Base-by-base conservation (phyloP, 1,140 invertebrate genomes). In the Drosophila orosa region DNA sequence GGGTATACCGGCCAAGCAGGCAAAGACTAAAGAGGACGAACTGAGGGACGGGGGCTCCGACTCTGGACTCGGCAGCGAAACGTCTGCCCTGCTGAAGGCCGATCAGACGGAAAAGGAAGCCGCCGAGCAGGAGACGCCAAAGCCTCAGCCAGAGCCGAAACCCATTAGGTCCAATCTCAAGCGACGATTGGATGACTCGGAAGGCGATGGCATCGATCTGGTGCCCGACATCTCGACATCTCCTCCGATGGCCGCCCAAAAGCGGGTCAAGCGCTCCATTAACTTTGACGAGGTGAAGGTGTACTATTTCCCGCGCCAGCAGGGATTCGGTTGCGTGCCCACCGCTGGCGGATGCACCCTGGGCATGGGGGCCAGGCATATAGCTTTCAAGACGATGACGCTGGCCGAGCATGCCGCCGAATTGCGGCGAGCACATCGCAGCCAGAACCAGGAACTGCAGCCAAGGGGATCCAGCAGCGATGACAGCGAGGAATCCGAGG, bases 321-420 rank as follows among this genome's bases (percentile, higher is more conserved):
- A 99, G 94, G 98, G 98, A n/a, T 99, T 99, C 92, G 97, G 97
- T 15, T 99, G 98, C 94, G 97, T 99, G 55, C 98, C 98, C 57
- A 98, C 98, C 54, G 97, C 98, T 93, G 98, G 98, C 37, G 98
- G 98, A 27, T 98, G 97, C 37, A 99, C 98, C 10, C 93, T 99
- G 56, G 98, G 98, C n/a, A 99, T 99, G 98, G 96, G 95, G 55
- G 95, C 95, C 63, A 94, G 95, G 61, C 98, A 99, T 90, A 95
- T 95, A 8, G 95, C 97, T 87, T 94, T 95, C 42, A 91, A 91
- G 45, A 87, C 83, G 12, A 93, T 94, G 69, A 93, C 96, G 10
- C 87, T 98, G 59, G 91, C 94, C 7, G 94, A 98, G 92, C 97
- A 99, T 92, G 96, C 96, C 1, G 93, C 96, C 10, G 97, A 98